Base-by-base conservation (phyloP, 2,113 vertebrate genomes). In the Grantiella picta region DNA sequence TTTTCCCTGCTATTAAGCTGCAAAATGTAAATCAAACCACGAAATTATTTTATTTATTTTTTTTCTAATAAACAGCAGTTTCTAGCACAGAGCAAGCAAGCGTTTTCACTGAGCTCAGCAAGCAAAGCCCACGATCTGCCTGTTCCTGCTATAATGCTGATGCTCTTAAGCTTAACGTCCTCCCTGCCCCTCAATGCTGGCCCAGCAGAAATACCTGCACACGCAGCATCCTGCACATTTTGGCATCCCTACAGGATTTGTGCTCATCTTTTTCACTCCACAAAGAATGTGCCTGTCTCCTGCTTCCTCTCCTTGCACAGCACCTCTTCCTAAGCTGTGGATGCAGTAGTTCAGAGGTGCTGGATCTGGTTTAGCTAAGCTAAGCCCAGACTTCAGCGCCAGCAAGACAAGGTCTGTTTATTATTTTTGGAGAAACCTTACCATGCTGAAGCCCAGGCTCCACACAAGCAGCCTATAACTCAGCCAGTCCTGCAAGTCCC, bases 61-160 rank as follows among this genome's bases (percentile, higher is more conserved):
- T 95, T 96, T 97, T 70, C 92, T 96, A 97, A 94, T 97, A 97
- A 97, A 96, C 80, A 90, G 82, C 88, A 81, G 20, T 96, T 97
- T 96, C 94, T 96, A 92, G 69, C 72, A 78, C 1, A 8, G 72
- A 92, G 69, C 40, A 53, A 92, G 78, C 18, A 28, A 90, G 82
- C 13, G 11, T 95, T 97, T 97, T 97, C 65, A 68, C 89, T 96
- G 69, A 94, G 90, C 90, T 97, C 93, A 95, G 94, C 90, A 90
- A 89, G 86, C 91, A 60, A 59, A 96, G 89, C 86, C 57, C 86
- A 42, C 27, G 27, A 88, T 80, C 90, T 92, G 94, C 92, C 54
- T 90, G 86, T 92, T 93, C 80, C 94, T 90, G 83, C 94, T 95
- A 82, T 85, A 94, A 77, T 87, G 93, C 93, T 91, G 95, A 96